A percentile compares a stretch with the other conserved stretches of the same genome.
These are phyloP conservation scores for Episyrphus balteatus DNA, from an alignment of 1,140 invertebrate species.

Conservation along the genomic window DNA sequence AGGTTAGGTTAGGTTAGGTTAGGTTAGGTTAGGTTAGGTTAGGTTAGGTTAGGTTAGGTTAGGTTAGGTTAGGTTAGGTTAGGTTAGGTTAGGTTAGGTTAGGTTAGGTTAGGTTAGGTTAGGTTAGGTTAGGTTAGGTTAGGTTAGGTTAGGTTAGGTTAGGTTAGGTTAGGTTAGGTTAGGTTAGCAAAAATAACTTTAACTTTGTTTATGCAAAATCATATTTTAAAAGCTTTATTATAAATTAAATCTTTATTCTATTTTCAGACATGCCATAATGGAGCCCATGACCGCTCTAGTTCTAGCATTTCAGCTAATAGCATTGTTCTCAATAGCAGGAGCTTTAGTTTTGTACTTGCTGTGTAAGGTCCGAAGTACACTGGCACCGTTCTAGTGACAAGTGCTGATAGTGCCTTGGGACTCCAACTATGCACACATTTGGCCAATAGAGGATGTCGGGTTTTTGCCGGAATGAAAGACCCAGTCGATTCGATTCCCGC, in stretches of 20 bases:
- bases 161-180: too few relatives aligned
- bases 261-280: constrained; percentile 44
- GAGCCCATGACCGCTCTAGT: constrained; percentile 65
- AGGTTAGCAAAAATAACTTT: too few relatives aligned
- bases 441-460: constrained; percentile 55
- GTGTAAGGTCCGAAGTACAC: constrained; percentile 51
- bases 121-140: too few relatives aligned
- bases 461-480: constrained; percentile 60
- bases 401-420: constrained; percentile 60
- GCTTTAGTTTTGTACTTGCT: constrained; percentile 62
- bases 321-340: constrained; percentile 64
- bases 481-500: constrained; percentile 41
- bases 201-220: too few relatives aligned
- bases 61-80: too few relatives aligned
- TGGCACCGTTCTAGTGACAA: constrained; percentile 56
- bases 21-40: too few relatives aligned
- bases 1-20: too few relatives aligned
- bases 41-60: too few relatives aligned
- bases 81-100: too few relatives aligned
- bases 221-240: too few relatives aligned
- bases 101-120: too few relatives aligned
- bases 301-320: constrained; percentile 62
- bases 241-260: constrained; percentile 6
- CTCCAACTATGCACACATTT: constrained; percentile 50
- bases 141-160: too few relatives aligned